A percentile compares a stretch with the other conserved stretches of the same genome.
Conservation (phyloP, 2,888 invertebrate genomes). For the Galerucella pusilla region DNA sequence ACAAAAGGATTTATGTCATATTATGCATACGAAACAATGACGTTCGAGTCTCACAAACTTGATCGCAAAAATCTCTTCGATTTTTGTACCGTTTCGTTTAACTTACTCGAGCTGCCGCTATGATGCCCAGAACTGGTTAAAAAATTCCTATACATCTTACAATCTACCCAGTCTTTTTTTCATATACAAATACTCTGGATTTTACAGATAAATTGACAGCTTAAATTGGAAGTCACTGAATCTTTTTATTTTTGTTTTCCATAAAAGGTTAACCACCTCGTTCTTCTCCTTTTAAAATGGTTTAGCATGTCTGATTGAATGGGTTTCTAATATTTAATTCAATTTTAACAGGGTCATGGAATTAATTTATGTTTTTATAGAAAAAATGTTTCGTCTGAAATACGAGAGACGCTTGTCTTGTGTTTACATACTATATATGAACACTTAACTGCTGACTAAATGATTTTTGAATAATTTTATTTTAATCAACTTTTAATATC, state of each 20-base stretch:
- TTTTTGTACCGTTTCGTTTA: constrained; percentile 33
- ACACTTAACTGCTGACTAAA: no score
- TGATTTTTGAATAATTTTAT: no score
- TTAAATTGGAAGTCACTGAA: constrained; percentile 30
- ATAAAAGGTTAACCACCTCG: not conserved
- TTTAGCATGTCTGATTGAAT: not conserved
- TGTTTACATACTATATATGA: no score
- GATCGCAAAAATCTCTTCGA: constrained; percentile 36
- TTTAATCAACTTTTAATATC: no score
- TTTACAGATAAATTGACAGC: constrained; percentile 33
- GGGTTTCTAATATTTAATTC: constrained; percentile 4
- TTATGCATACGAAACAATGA: constrained; percentile 46
- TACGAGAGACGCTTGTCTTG: no score
- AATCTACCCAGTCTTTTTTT: constrained; percentile 29
- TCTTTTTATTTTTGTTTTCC: constrained; percentile 10
- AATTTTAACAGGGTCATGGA: not conserved
- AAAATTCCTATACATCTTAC: constrained; percentile 34
- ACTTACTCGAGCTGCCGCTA: constrained; percentile 23
- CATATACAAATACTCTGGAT: constrained; percentile 30
- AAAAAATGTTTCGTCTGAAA: no score
- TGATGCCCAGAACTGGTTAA: constrained; percentile 29
- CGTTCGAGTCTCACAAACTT: constrained; percentile 35
- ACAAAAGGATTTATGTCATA: constrained; percentile 55
- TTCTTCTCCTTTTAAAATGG: not conserved
- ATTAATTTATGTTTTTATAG: not conserved